Conservation (phyloP, 2,888 invertebrate species). For the Drosophila tanythrix region DNA sequence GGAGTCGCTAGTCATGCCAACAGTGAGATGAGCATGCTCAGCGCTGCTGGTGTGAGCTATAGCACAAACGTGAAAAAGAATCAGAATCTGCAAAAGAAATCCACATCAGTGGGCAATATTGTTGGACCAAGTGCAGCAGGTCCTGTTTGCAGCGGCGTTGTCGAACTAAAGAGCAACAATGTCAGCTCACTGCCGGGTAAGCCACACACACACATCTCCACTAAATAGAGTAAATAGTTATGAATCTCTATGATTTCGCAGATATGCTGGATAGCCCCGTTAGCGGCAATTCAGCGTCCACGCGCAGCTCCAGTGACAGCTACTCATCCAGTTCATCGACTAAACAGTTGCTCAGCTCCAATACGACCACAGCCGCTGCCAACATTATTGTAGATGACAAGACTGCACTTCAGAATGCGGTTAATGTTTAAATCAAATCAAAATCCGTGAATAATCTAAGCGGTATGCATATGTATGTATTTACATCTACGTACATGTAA, state of each 20-base stretch:
- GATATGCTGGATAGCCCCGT: conserved; percentile 88
- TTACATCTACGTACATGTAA: conserved; percentile 10
- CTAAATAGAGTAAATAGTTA: background rate
- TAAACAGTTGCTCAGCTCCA: conserved; percentile 88
- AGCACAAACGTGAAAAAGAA: conserved; percentile 76
- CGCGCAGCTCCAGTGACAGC: conserved; percentile 91
- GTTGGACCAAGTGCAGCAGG: conserved; percentile 63
- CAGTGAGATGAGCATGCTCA: conserved; percentile 17
- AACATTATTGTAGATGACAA: conserved; percentile 84
- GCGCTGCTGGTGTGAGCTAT: conserved; percentile 53
- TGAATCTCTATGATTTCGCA: conserved; percentile 24
- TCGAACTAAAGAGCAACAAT: conserved; percentile 86
- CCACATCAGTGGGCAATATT: conserved; percentile 84
- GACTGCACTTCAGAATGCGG: conserved; percentile 82
- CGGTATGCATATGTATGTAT: conserved; percentile 11
- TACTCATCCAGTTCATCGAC: conserved; percentile 93
- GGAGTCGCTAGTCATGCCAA: conserved; percentile 22
- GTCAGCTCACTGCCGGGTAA: conserved; percentile 88
- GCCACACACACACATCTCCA: background rate
- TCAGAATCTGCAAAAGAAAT: conserved; percentile 82
- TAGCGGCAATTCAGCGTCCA: conserved; percentile 85
- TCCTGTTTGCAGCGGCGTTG: conserved; percentile 64
- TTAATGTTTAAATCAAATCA: conserved; percentile 78
- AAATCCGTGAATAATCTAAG: conserved; percentile 1
- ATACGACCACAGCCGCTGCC: conserved; percentile 80